Evolutionary conservation across 2,888 invertebrate genomes (phyloP), one percentile per base, ranked within the genome.

Genomic region (Diarsia dahlii): DNA sequence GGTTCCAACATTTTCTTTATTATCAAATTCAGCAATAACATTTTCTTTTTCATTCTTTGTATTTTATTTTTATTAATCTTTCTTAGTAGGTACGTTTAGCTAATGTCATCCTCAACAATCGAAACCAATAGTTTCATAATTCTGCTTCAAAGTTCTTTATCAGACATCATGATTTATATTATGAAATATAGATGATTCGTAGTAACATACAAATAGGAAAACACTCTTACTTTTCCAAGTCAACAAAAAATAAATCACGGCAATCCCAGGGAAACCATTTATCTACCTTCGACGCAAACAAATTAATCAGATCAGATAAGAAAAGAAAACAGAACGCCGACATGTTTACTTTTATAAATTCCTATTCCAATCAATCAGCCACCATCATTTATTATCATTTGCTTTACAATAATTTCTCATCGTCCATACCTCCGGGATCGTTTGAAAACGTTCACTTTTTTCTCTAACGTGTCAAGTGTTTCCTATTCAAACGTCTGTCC

Each of bases 401-500:
- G 73, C 69, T 58, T 75, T 20, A 70, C 34, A 80, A 76, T 76
- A 70, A 84, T 85, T 81, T 78, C 84, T 80, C 66, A 68, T 74
- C 74, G 54, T 77, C 70, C 56, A 66, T 82, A 86, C 81, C 84
- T 76, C 84, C 83, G 79, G 74, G 69, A 70, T 81, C 76, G 83
- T 66, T 76, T 67, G 56, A 62, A 56, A 66, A 68, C 66, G 50
- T 76, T 87, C 80, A 82, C 48, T 85, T 88, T 86, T 88, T 87
- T 80, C 77, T 71, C 68, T 4, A 13, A 62, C 63, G n/a, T 81
- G 87, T 86, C 85, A 84, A 84, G 69, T 64, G 77, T 78, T 78
- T 81, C 77, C 84, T 71, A 87, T 88, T 88, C 85, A 88, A 81
- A 80, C 82, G 88, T 88, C 88, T 45, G 63, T 88, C 85, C 70